Base-by-base conservation (phyloP, 2,113 vertebrate genomes). In the Chlorodrepanis virens region DNA sequence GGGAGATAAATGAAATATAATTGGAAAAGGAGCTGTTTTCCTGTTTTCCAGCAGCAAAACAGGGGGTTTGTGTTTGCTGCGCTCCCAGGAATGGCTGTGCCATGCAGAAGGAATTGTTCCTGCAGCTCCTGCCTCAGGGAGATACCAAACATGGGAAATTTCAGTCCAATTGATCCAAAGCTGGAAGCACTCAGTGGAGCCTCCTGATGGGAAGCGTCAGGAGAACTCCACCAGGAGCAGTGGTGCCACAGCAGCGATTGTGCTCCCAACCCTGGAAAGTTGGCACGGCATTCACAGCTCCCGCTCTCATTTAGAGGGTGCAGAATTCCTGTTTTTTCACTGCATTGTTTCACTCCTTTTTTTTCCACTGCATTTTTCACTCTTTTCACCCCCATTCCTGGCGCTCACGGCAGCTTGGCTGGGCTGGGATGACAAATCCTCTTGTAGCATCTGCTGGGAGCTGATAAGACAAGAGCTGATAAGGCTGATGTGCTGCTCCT, bases 381-480 rank as follows among this genome's bases (percentile, higher is more conserved):
- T 27, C 13, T 37, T 35, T 35, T 35, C 35, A 35, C 27, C 25
- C 60, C 56, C 28, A 13, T 85, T 91, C 45, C 77, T 96, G 95
- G 82, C 76, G 5, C 72, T 78, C 2, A 0, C 0, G 2, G 72
- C 80, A 21, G 68, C 81, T 79, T 70, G 88, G 77, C 88, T 83
- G 78, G 81, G 83, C 83, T 89, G 63, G 76, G 67, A 85, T 91
- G 91, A 95, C 87, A 89, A 54, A 96, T 94, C 54, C 17, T 47
- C 92, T 54, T 21, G 71, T 60, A 91, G 90, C 81, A 93, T 97
- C 92, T 97, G 96, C 81, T 82, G 35, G 83, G 86, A 93, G 47
- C 88, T 72, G 96, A 97, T 97, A 96, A 97, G 89, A 79, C 60
- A 47, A 80, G 75, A 87, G n/a, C 39, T 64, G 94, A 93, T 93